Evolutionary conservation across 1,140 invertebrate genomes (phyloP).

Genomic region (Dendroctonus valens): DNA sequence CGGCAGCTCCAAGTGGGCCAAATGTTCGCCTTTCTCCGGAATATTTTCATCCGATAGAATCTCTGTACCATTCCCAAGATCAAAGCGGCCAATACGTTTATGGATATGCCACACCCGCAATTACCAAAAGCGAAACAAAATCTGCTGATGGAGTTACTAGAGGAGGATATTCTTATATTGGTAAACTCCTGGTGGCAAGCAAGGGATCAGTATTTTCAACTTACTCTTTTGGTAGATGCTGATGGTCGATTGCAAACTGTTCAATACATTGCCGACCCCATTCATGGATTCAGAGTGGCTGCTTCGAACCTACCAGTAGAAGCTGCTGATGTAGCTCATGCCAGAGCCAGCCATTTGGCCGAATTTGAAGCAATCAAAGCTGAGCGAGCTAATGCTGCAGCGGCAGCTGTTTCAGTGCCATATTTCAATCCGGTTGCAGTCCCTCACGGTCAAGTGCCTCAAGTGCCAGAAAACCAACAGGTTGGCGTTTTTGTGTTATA

Average conservation of each 20-base stretch:
- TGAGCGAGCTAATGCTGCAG: conserved; percentile 35
- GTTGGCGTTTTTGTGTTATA: conserved; percentile 7
- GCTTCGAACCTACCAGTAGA: conserved; percentile 65
- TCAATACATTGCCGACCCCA: conserved; percentile 65
- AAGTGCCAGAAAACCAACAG: conserved; percentile 16
- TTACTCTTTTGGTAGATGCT: conserved; percentile 51
- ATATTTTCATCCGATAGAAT: conserved; percentile 48
- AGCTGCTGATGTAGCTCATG: conserved; percentile 45
- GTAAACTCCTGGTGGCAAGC: background rate
- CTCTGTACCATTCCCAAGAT: conserved; percentile 62
- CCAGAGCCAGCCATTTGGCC: conserved; percentile 46
- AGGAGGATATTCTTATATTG: conserved; percentile 37
- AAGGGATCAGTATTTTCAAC: too few species aligned
- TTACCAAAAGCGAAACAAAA: conserved; percentile 63
- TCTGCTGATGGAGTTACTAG: conserved; percentile 63
- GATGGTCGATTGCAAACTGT: conserved; percentile 66
- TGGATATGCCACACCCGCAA: conserved; percentile 65
- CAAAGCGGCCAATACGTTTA: conserved; percentile 64
- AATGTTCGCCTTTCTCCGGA: conserved; percentile 19
- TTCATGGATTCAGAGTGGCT: conserved; percentile 65
- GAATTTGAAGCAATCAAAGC: conserved; percentile 41
- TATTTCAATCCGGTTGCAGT: conserved; percentile 41
- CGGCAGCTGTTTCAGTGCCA: conserved; percentile 31
- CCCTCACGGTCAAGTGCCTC: conserved; percentile 29
- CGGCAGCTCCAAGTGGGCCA: too few species aligned